Evolutionary conservation across 2,113 vertebrate species (phyloP).

Genomic region (Sitta europaea): DNA sequence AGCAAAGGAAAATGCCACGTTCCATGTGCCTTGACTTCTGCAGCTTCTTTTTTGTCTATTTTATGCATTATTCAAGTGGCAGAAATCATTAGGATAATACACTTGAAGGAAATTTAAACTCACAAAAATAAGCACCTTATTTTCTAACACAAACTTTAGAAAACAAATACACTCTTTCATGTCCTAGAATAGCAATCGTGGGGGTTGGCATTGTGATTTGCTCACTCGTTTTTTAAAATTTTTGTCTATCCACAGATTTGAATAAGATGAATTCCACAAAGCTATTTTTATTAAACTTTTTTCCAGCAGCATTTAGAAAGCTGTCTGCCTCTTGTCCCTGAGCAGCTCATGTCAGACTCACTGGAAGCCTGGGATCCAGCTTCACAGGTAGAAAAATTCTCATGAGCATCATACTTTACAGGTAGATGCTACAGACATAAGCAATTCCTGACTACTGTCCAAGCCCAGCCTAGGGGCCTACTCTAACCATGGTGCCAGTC

Average conservation of each 20-base stretch:
- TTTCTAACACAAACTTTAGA: not conserved
- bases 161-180: not conserved
- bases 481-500: fast-evolving
- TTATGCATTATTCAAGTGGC: not conserved
- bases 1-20: fast-evolving
- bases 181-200: not conserved
- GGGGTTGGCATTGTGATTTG: fast-evolving
- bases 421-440: not conserved
- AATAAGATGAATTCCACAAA: not conserved
- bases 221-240: not conserved
- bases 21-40: not conserved
- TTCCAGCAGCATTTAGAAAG: not conserved
- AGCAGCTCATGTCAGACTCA: not conserved
- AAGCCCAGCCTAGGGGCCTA: not conserved
- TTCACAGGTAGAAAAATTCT: not conserved
- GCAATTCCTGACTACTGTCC: not conserved
- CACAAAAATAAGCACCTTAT: not conserved
- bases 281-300: not conserved
- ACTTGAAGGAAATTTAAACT: not conserved
- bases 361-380: not conserved
- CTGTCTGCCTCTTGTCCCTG: not conserved
- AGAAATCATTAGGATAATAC: not conserved
- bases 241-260: not conserved
- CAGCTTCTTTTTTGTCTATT: not conserved
- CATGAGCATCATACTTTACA: not conserved